Conservation (phyloP, 2,888 invertebrate genomes). For the Amaurobius ferox region DNA sequence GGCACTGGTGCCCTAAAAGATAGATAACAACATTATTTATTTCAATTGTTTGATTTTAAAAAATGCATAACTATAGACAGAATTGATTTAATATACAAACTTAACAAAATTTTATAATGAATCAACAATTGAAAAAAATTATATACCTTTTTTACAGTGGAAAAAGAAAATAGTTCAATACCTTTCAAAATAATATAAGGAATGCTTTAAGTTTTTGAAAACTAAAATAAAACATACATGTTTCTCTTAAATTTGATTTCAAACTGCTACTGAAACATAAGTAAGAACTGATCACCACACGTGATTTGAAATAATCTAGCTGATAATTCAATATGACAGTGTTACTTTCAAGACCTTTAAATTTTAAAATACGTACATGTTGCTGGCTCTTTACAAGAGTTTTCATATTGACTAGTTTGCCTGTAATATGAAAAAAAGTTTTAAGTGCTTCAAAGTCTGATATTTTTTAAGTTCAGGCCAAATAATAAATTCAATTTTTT, state of each 20-base stretch:
- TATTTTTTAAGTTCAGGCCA: conserved; percentile 18
- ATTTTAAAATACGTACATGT: conserved; percentile 30
- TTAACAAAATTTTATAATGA: background rate
- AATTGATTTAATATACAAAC: background rate
- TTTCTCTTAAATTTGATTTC: background rate
- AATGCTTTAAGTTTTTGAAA: background rate
- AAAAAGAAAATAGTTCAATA: background rate
- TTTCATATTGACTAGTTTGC: conserved; percentile 32
- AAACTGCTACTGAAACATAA: background rate
- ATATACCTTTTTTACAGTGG: background rate
- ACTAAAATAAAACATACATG: background rate
- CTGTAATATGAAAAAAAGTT: conserved; percentile 37
- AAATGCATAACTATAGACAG: background rate
- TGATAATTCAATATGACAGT: background rate
- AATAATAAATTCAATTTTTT: background rate
- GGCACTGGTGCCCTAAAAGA: conserved; percentile 92
- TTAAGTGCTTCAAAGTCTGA: conserved; percentile 13
- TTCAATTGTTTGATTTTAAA: background rate
- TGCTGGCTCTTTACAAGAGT: conserved; percentile 36
- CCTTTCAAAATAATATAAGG: background rate
- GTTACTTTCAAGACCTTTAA: conserved; percentile 10
- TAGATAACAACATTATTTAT: background rate
- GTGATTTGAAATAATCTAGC: background rate
- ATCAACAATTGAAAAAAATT: background rate
- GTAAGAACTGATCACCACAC: background rate